phyloP scores from a whole-genome alignment of 2,797 vertebrate species.

The Sciurus carolinensis region DNA sequence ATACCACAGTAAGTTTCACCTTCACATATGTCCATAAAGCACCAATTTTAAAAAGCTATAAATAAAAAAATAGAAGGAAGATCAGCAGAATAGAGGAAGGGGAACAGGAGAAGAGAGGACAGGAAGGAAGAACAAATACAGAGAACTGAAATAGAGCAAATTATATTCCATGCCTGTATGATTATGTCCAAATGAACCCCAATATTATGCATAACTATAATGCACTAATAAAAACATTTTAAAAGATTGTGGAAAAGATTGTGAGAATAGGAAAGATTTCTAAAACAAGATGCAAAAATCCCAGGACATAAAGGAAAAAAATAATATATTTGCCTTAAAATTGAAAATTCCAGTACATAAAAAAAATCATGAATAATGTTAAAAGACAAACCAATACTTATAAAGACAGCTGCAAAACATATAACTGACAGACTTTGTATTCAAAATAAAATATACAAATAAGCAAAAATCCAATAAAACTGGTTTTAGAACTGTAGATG shows the following conservation, averaged over 20 bases:
- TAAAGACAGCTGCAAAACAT: background rate
- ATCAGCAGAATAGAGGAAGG: too few species aligned
- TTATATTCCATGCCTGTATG: too few species aligned
- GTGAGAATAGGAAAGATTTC: background rate
- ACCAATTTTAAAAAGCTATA: too few species aligned
- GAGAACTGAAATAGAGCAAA: too few species aligned
- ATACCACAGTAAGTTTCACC: too few species aligned
- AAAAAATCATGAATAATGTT: background rate
- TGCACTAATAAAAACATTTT: too few species aligned
- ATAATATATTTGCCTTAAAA: background rate
- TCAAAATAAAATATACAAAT: slow-evolving; percentile 35
- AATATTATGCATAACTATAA: too few species aligned
- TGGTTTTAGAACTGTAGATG: background rate
- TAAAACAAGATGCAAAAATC: background rate
- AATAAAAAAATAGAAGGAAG: too few species aligned
- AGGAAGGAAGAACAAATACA: too few species aligned
- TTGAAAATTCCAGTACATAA: background rate
- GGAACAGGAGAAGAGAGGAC: too few species aligned
- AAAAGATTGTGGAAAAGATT: background rate
- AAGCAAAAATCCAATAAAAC: background rate
- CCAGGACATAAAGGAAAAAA: background rate
- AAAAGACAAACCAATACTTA: background rate
- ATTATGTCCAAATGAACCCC: too few species aligned
- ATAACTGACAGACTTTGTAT: background rate
- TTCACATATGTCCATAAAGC: too few species aligned